Evolutionary conservation across 2,113 vertebrate genomes (phyloP), one percentile per base, ranked within the genome.

Genomic region (Poeciliopsis retropinna): DNA sequence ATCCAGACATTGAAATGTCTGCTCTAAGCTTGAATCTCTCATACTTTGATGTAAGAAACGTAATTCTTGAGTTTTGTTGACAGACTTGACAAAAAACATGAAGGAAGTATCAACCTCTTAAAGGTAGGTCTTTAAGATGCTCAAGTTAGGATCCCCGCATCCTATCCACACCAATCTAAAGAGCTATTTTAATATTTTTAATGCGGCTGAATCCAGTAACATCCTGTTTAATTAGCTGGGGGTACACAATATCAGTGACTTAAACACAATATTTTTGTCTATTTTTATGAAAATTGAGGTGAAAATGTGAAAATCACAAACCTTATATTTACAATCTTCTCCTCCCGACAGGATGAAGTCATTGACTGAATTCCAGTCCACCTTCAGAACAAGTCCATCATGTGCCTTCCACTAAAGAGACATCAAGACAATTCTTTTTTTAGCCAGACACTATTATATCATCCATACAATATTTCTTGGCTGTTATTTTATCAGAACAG

Each of bases 281-380:
- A 2, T 41, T 47, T 44, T 47, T 67, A 57, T 57, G 10, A 12
- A 37, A 70, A 39, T 17, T 6, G 27, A 4, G 17, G 2, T 32
- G 28, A 30, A 27, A 1, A 67, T 12, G 4, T 1, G 41, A 64
- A 71, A 31, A 61, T n/a, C 2, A 25, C 85, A 76, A 70, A 98
- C 97, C 96, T 98, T 99, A 25, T 98, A 99, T 92, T 95, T 98
- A 90, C 98, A 99, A n/a, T 99, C 98, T 84, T 99, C 98, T 66
- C 96, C 97, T 78, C 94, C 96, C 83, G 98, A 99, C 32, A 99
- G 91, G 72, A 99, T 97, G 64, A 97, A 92, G 66, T 97, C 96
- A 89, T 97, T 98, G 64, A 99, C 95, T 28, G 96, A 95, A 81
- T 97, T 99, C 98, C 98, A 99, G 88, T 99, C 98, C 68, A 97